Conservation (phyloP, 2,888 invertebrate species). For the Homarus gammarus region DNA sequence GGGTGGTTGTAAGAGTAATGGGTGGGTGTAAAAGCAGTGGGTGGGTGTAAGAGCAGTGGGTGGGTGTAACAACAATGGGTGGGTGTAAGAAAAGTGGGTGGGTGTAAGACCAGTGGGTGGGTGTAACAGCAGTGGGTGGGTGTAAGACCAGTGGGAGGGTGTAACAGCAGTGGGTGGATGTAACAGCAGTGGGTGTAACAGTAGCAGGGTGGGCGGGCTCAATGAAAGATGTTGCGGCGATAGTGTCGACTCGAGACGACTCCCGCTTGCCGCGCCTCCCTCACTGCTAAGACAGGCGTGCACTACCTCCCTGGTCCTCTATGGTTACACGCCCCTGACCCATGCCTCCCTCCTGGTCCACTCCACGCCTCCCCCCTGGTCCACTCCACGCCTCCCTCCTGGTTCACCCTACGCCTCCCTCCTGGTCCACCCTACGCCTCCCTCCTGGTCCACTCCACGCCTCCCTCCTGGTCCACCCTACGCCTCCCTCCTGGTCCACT, state of each 20-base stretch:
- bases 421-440: too few species aligned
- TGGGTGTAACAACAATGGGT: too few species aligned
- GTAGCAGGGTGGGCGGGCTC: conserved; percentile 41
- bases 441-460: too few species aligned
- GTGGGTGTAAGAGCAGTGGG: too few species aligned
- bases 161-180: neutral
- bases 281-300: conserved; percentile 52
- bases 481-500: too few species aligned
- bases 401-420: too few species aligned
- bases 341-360: neutral
- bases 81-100: too few species aligned
- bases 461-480: too few species aligned
- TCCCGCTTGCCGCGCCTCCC: neutral
- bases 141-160: neutral
- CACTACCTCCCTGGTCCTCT: conserved; percentile 22
- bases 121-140: neutral
- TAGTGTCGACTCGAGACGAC: conserved; percentile 31
- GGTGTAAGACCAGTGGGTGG: too few species aligned
- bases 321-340: conserved; percentile 34
- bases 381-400: too few species aligned
- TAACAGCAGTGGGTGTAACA: conserved; percentile 32
- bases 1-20: too few species aligned
- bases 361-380: neutral
- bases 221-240: conserved; percentile 44
- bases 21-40: too few species aligned